Evolutionary conservation across 2,113 vertebrate genomes (phyloP).

Genomic region (Antechinus stuartii): DNA sequence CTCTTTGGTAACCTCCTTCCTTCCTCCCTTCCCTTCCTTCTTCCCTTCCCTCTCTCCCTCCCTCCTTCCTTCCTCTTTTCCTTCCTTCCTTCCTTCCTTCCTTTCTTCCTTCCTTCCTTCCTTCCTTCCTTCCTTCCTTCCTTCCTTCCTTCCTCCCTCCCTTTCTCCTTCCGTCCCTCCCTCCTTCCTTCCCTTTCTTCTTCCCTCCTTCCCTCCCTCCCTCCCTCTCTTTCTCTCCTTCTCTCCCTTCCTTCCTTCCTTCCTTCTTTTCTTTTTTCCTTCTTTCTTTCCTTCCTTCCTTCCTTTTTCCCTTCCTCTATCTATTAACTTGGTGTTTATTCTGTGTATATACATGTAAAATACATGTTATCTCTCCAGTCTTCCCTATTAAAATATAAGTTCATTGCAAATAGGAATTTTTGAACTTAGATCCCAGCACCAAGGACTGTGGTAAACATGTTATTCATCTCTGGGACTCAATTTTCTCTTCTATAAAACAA

Average conservation of each 20-base stretch:
- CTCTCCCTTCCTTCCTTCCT: too few species aligned
- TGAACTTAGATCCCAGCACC: not conserved
- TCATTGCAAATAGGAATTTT: not conserved
- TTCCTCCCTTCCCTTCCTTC: too few species aligned
- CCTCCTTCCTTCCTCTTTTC: not conserved
- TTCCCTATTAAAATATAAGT: not conserved
- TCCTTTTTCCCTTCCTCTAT: not conserved
- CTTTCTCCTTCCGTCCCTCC: too few species aligned
- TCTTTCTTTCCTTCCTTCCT: not conserved
- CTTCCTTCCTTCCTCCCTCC: too few species aligned
- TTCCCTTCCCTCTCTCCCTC: not conserved
- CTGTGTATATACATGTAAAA: not conserved
- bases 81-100: not conserved
- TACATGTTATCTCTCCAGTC: not conserved
- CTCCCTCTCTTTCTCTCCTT: too few species aligned
- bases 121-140: too few species aligned
- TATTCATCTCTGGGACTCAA: not conserved
- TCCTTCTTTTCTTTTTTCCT: too few species aligned
- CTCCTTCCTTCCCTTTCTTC: too few species aligned
- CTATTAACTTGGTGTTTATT: not conserved
- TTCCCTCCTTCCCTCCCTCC: too few species aligned
- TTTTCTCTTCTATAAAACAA: not conserved
- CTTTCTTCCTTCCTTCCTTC: too few species aligned
- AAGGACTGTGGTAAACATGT: not conserved
- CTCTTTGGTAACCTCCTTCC: too few species aligned